Percentiles rank a stretch among this genome's conserved stretches.
phyloP scores from a whole-genome alignment of 2,113 vertebrate species.

The Poecilia latipinna region DNA sequence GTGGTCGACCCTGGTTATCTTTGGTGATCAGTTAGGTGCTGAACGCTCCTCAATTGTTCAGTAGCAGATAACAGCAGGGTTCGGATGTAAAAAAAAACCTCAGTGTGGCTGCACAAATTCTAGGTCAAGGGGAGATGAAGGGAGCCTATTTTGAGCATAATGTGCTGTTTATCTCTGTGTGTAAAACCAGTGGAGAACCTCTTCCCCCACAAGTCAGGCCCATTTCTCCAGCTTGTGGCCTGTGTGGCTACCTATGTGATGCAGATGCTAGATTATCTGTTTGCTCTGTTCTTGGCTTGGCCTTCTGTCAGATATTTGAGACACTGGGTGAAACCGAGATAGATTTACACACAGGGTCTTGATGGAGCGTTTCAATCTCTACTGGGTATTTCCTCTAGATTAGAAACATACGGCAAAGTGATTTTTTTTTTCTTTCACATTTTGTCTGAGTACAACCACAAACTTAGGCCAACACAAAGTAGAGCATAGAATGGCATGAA shows the following conservation, averaged over 20 bases:
- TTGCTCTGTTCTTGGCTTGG: slow-evolving; percentile 17
- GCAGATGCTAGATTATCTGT: slow-evolving; percentile 41
- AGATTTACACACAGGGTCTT: not conserved
- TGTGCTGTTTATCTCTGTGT: slow-evolving; percentile 66
- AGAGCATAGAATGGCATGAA: not conserved
- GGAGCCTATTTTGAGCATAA: slow-evolving; percentile 69
- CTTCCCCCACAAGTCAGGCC: slow-evolving; percentile 59
- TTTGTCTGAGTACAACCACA: not conserved
- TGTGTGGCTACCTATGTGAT: slow-evolving; percentile 57
- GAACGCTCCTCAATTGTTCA: slow-evolving; percentile 46
- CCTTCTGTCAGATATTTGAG: not conserved
- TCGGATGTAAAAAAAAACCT: slow-evolving; percentile 34
- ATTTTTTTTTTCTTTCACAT: not conserved
- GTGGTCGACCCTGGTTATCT: slow-evolving; percentile 33
- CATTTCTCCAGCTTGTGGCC: slow-evolving; percentile 68
- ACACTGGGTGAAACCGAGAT: not conserved
- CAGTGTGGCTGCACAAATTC: slow-evolving; percentile 62
- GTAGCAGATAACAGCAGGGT: slow-evolving; percentile 70
- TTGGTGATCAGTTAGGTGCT: slow-evolving; percentile 15
- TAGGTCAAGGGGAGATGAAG: slow-evolving; percentile 64
- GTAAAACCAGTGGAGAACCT: slow-evolving; percentile 61
- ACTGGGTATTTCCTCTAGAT: slow-evolving; percentile 9
- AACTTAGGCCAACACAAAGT: not conserved
- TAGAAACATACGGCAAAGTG: not conserved
- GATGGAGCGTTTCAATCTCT: not conserved